Evolutionary conservation across 2,888 invertebrate species (phyloP).

Genomic region (Mantis religiosa): DNA sequence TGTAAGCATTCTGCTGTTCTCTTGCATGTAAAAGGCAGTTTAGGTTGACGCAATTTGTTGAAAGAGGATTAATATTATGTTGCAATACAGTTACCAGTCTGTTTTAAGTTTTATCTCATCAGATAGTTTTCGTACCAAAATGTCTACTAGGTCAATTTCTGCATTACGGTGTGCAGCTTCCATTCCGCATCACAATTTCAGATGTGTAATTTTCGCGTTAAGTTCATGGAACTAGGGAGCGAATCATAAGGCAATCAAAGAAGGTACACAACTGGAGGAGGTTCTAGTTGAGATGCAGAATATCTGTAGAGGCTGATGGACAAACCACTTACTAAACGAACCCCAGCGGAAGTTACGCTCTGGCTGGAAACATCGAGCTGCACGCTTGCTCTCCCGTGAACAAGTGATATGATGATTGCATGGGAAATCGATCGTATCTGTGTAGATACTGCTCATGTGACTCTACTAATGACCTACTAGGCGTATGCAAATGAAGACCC

Average conservation of each 20-base stretch:
- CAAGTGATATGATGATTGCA: background rate
- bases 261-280: background rate
- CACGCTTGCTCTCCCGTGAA: background rate
- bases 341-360: background rate
- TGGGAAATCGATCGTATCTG: background rate
- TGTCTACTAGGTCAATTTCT: too few species aligned
- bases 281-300: background rate
- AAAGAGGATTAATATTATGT: too few species aligned
- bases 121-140: too few species aligned
- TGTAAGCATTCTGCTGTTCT: too few species aligned
- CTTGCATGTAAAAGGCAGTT: too few species aligned
- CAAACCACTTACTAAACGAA: background rate
- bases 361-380: background rate
- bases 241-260: background rate
- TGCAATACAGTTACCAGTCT: too few species aligned
- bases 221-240: background rate
- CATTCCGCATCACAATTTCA: background rate
- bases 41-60: too few species aligned
- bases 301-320: background rate
- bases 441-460: background rate
- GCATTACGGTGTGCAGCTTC: too few species aligned
- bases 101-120: too few species aligned
- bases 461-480: background rate
- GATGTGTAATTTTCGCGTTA: background rate
- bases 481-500: background rate